Base-by-base conservation (phyloP, 2,113 vertebrate species). In the Colossoma macropomum region DNA sequence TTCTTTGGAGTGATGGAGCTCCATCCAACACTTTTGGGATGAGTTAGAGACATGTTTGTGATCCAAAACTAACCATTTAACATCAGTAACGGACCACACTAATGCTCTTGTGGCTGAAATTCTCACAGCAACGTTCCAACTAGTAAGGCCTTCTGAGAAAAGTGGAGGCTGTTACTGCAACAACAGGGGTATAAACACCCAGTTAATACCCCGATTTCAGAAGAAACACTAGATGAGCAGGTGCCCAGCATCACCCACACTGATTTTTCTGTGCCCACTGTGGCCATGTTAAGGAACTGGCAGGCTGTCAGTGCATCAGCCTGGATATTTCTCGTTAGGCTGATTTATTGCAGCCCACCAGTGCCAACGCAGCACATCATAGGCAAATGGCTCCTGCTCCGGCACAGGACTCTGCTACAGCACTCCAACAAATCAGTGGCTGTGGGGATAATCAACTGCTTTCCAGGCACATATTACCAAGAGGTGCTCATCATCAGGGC, bases 301-400 rank as follows among this genome's bases (percentile, higher is more conserved):
- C 83, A 89, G 89, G 85, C 80, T 77, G 87, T 89, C 86, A 87
- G 50, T 65, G 79, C 87, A 89, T 91, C 85, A 88, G 76, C 72
- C 80, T 80, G 84, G 75, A 90, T 88, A 87, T 90, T 62, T 90
- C 88, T 93, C 91, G 91, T 92, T 92, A 91, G 89, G 84, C 86
- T 92, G 93, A 93, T 92, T 89, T 91, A 93, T 86, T 87, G 86
- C 86, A 65, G 66, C 52, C 50, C 65, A 63, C 68, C 79, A 72
- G 41, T 62, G 77, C 83, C 63, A 62, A 59, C 60, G 63, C 80
- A 73, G 74, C 87, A 3, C 60, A 74, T 68, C 73, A 82, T 21
- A 84, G 87, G 85, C 71, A 82, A 74, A 83, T 77, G 52, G 87
- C 89, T 83, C 16, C 72, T 60, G 85, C 85, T 19, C 11, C 50